Base-by-base conservation (phyloP, 1,140 invertebrate genomes). In the Anagrus nilaparvatae region DNA sequence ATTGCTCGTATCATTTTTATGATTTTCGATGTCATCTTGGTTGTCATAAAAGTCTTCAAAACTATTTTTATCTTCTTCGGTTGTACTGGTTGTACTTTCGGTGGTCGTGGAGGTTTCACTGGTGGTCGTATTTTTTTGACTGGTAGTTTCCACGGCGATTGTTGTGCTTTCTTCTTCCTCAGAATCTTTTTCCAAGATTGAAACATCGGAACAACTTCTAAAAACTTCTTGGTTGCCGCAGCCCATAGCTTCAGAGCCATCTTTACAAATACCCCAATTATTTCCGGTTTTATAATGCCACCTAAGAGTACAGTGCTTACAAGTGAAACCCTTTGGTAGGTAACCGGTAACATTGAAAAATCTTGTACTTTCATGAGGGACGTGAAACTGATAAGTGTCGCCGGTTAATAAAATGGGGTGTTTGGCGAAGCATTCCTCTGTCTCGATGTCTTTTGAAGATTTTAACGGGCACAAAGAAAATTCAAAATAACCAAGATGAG, bases 141-240 rank as follows among this genome's bases (percentile, higher is more conserved):
- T n/a, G n/a, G n/a, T n/a, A n/a, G n/a, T n/a, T n/a, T n/a, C n/a
- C n/a, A n/a, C n/a, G n/a, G n/a, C n/a, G n/a, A n/a, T n/a, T n/a
- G n/a, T n/a, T n/a, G n/a, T n/a, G n/a, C n/a, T n/a, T n/a, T n/a
- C n/a, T n/a, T n/a, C n/a, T n/a, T n/a, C n/a, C n/a, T n/a, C n/a
- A n/a, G n/a, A n/a, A n/a, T n/a, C n/a, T n/a, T n/a, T n/a, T n/a
- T n/a, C n/a, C 3, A 43, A 69, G 50, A 85, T 79, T 9, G 65
- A 50, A 33, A 83, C 71, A 58, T 83, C 81, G 6, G 78, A 72
- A 56, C 80, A 82, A 25, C 73, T 72, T 42, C 76, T 59, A 51
- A 81, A 84, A 4, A 66, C 69, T 59, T 84, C 80, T 54, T 79
- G 77, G 3, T 67, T 54, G 21, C 77, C 78, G 51, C 77, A 80